phyloP scores from a whole-genome alignment of 2,113 vertebrate species.

The Dromaius novaehollandiae region DNA sequence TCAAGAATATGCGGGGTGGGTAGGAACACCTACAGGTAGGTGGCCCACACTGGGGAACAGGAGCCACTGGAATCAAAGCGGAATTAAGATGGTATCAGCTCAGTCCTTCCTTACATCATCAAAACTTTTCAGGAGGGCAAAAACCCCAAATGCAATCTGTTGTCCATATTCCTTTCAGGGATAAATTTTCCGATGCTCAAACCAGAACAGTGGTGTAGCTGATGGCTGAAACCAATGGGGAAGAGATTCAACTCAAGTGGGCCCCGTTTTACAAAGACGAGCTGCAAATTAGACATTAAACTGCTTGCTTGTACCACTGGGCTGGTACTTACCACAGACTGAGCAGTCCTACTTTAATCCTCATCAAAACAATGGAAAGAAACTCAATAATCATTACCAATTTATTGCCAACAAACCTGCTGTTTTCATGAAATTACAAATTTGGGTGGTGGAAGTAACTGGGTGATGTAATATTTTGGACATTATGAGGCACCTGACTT shows the following conservation, averaged over 20 bases:
- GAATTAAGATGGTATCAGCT: neutral
- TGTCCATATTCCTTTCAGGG: neutral
- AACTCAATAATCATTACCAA: neutral
- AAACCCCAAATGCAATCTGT: neutral
- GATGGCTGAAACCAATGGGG: neutral
- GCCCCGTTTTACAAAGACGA: neutral
- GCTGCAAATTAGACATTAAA: neutral
- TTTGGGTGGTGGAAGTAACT: neutral
- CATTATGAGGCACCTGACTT: neutral
- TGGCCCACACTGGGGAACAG: fast-evolving
- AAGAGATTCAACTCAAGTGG: neutral
- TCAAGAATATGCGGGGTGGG: neutral
- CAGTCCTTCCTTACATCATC: neutral
- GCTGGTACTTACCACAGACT: neutral
- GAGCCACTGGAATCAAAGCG: neutral
- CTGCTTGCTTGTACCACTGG: neutral
- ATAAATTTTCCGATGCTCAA: neutral
- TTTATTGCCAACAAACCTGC: neutral
- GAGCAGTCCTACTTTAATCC: neutral
- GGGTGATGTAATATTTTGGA: neutral
- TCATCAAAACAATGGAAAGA: neutral
- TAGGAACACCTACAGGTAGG: neutral
- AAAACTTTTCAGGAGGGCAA: neutral
- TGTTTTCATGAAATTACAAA: neutral
- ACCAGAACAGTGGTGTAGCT: neutral